Evolutionary conservation across 2,113 vertebrate species (phyloP), one percentile per base, ranked within the genome.

Genomic region (Urocynchramus pylzowi): DNA sequence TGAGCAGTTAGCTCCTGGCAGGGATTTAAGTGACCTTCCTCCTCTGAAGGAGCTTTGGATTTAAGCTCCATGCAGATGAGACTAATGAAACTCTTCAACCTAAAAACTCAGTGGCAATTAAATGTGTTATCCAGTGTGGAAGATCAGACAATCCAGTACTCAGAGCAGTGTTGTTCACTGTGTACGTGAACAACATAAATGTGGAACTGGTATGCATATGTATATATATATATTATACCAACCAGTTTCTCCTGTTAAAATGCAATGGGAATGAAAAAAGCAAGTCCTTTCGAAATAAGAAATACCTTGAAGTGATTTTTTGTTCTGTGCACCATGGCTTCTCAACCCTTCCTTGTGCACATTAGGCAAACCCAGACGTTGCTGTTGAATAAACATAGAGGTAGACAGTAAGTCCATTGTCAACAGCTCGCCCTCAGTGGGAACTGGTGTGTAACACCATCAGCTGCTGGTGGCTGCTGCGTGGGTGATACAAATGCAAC

Each of bases 11-110:
- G 56, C 89, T 95, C 56, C 93, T 93, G 93, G 80, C 91, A 91
- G 65, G 49, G 84, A 96, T 95, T 96, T 93, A 78, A 78, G 85
- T 92, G 93, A 95, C 95, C 83, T 92, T 93, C 89, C 50, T 89
- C 30, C 33, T 35, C 80, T 70, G 83, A 93, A 92, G 76, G 94
- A 92, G 52, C 83, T 95, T 92, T 68, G 56, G 39, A 89, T 88
- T 92, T 93, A 74, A 93, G 87, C 64, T 94, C 64, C 52, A 37
- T 15, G 44, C 73, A 93, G 77, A 89, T 84, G 69, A 90, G 69
- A 89, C 70, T 84, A 87, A 93, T 61, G 70, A 95, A 92, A 93
- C n/a, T 84, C 85, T 88, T 86, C 86, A 90, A 47, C 60, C 31
- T 80, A 42, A 81, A 83, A 87, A 39, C 27, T 89, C 5, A 0